Base-by-base conservation (phyloP, 2,888 invertebrate species). In the Plusia festucae region DNA sequence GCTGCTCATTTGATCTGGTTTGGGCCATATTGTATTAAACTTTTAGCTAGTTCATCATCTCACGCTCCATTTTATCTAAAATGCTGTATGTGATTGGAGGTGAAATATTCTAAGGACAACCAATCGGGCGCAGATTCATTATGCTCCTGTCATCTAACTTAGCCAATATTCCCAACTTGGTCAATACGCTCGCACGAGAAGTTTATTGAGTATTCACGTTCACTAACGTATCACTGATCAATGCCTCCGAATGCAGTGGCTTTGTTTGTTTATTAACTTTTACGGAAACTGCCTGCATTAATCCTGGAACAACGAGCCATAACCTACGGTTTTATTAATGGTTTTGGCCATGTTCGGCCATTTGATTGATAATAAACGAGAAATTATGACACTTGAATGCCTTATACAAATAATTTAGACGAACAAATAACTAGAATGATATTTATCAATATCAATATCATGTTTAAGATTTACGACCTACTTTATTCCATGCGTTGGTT, bases 361-460 rank as follows among this genome's bases (percentile, higher is more conserved):
- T 51, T 30, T 72, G 81, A 79, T 79, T 70, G 72, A 79, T 81
- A 75, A 64, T 64, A 62, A 64, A 64, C 46, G n/a, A 56, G 22
- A 49, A 16, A 49, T 54, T 68, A 66, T 78, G 78, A 78, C 81
- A 70, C 13, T 56, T 18, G 20, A 65, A 64, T 73, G 40, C 16
- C n/a, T 60, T 34, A 44, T 40, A 63, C 15, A 52, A 64, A 60
- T 62, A 46, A 44, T 65, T 70, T 65, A 32, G 27, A 44, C 49
- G 27, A 30, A 59, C 58, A 15, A 20, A 32, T 32, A 5, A 5
- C 13, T 15, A 18, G 30, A 57, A 18, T 46, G 13, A 2, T 46
- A 8, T 22, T n/a, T n/a, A n/a, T 20, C 46, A 49, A 60, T 68
- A 40, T 11, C 49, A 30, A 34, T 51, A 32, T 68, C 15, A 53